Base-by-base conservation (phyloP, 2,113 vertebrate genomes). In the Podiceps cristatus region DNA sequence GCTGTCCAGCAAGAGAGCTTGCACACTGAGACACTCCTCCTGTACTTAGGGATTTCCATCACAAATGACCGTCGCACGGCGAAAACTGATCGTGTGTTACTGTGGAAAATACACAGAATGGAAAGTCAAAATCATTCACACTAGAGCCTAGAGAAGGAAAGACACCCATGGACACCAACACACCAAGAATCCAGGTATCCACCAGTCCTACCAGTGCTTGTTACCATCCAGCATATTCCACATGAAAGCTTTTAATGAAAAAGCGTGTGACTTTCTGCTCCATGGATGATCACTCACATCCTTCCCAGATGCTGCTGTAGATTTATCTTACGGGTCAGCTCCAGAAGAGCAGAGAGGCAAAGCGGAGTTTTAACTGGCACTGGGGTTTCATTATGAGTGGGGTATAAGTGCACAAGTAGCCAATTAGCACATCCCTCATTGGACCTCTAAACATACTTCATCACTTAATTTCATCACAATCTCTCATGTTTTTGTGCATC, bases 241-340 rank as follows among this genome's bases (percentile, higher is more conserved):
- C 45, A 16, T 1, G 25, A 79, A 53, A 86, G 5, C 7, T 59
- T 28, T 59, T 58, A 42, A 44, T n/a, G 31, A 19, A 80, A 75
- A 88, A 71, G 13, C 4, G 2, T 2, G 1, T 40, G 37, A 18
- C 14, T 91, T 49, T 55, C 40, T 79, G 59, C 63, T 31, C 55
- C 5, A 3, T 5, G 22, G 45, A 31, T 47, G 17, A 53, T 59
- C 25, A 11, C 18, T 75, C 50, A 24, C 19, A 33, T 55, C 45
- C 42, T 74, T 80, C 20, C 63, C 63, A 71, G 27, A 29, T 0
- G 0, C 13, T 18, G 17, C 15, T 76, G 15, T 22, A 79, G 22
- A 29, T 87, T 73, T 76, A 28, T 74, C 35, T 63, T 47, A 58
- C 45, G 45, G 23, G 20, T 83, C 42, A 66, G 47, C 8, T 67